A percentile compares a stretch with the other conserved stretches of the same genome.
phyloP scores from a whole-genome alignment of 2,113 vertebrate species.

The Fregetta grallaria region DNA sequence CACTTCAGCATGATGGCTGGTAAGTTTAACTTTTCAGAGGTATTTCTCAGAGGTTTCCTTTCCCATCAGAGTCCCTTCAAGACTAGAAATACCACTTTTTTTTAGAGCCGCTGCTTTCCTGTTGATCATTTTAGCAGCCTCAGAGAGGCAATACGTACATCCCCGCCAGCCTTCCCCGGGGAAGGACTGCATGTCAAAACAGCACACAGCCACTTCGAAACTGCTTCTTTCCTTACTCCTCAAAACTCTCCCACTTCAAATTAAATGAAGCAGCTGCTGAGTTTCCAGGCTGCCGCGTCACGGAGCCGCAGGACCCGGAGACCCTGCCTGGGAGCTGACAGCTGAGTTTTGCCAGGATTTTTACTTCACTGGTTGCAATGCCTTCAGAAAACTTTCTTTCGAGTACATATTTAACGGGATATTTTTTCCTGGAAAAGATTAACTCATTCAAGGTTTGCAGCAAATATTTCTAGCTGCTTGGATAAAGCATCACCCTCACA shows the following conservation, averaged over 20 bases:
- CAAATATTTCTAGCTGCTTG: not conserved
- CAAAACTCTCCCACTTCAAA: not conserved
- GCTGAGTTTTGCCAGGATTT: not conserved
- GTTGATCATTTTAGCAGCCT: not conserved
- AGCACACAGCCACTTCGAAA: not conserved
- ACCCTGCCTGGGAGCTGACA: not conserved
- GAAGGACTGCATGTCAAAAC: not conserved
- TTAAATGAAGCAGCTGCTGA: not conserved
- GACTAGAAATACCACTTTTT: not conserved
- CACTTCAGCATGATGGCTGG: constrained; percentile 53
- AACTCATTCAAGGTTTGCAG: not conserved
- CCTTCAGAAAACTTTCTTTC: not conserved
- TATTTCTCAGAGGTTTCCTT: not conserved
- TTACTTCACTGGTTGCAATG: not conserved
- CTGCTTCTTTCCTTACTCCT: not conserved
- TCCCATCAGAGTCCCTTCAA: not conserved
- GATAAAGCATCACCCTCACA: not conserved
- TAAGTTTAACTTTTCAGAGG: not conserved
- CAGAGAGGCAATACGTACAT: not conserved
- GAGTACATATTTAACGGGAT: not conserved
- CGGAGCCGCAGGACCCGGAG: rapidly evolving
- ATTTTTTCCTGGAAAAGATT: not conserved
- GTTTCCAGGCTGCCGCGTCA: not conserved
- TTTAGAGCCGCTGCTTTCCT: not conserved
- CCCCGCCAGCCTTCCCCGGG: not conserved